Conservation (phyloP, 2,113 vertebrate genomes). For the Gallinago paraguaiae region DNA sequence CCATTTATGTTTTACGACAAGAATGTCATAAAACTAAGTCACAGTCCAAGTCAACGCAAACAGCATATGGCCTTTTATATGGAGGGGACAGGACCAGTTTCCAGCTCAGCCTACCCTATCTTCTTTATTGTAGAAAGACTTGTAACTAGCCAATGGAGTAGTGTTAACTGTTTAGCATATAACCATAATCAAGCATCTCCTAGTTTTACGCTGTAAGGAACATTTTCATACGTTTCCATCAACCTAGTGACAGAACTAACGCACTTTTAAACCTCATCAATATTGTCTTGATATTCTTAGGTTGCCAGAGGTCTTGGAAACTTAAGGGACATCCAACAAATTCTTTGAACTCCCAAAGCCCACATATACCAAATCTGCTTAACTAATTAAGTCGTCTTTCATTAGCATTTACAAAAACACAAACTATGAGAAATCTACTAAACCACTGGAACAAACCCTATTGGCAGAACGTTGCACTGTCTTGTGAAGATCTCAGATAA, state of each 20-base stretch:
- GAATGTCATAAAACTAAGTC: background rate
- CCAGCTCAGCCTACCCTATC: background rate
- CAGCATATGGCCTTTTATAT: background rate
- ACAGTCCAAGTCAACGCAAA: background rate
- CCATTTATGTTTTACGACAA: background rate
- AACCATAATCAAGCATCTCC: background rate
- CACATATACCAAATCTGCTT: background rate
- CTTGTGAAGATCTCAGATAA: background rate
- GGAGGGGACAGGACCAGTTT: background rate
- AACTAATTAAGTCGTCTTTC: background rate
- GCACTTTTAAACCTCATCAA: background rate
- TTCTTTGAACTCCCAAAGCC: background rate
- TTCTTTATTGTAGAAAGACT: background rate
- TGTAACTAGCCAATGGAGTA: background rate
- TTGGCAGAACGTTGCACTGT: background rate
- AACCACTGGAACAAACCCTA: background rate
- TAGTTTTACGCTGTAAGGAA: background rate
- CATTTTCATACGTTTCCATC: background rate
- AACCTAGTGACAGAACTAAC: background rate
- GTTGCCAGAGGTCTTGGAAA: background rate
- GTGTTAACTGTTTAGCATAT: background rate
- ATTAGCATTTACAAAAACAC: background rate
- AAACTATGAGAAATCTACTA: background rate
- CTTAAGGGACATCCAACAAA: background rate
- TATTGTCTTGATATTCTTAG: background rate